These are phyloP conservation scores for Pterophyllum scalare DNA, from an alignment of 2,113 vertebrate genomes.

Conservation along the genomic window DNA sequence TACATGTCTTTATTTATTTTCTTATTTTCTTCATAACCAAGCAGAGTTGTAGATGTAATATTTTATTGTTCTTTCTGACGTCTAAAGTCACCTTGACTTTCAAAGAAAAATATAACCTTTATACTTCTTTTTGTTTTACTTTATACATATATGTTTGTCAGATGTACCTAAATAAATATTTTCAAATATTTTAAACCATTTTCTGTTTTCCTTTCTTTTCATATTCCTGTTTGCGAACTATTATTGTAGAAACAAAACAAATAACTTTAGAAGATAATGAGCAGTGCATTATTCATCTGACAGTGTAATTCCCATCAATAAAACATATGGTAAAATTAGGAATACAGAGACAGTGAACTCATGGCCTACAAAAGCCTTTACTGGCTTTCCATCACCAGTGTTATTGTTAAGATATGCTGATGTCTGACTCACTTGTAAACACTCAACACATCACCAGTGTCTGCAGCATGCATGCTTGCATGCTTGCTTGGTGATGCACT, in stretches of 20 bases:
- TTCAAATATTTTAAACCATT: conserved; percentile 55
- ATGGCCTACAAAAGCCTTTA: background rate
- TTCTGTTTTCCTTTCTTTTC: background rate
- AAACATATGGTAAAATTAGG: background rate
- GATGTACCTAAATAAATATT: conserved; percentile 81
- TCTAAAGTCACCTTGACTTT: conserved; percentile 66
- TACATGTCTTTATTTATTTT: conserved; percentile 73
- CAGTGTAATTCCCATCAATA: background rate
- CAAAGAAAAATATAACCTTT: conserved; percentile 66
- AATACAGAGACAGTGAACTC: background rate
- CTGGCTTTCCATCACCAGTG: conserved; percentile 5
- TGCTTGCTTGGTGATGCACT: conserved; percentile 32
- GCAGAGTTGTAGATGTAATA: conserved; percentile 49
- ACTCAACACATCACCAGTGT: background rate
- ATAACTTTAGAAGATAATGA: background rate
- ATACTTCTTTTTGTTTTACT: conserved; percentile 67
- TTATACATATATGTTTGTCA: conserved; percentile 61
- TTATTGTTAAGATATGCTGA: conserved; percentile 32
- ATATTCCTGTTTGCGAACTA: background rate
- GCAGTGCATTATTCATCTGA: no score
- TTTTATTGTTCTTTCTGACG: conserved; percentile 60
- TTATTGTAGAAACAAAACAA: background rate
- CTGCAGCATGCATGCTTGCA: background rate
- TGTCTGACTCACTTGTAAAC: conserved; percentile 5
- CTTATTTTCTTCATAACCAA: conserved; percentile 64